Evolutionary conservation across 2,888 invertebrate genomes (phyloP).

Genomic region (Flexamia atlantica): DNA sequence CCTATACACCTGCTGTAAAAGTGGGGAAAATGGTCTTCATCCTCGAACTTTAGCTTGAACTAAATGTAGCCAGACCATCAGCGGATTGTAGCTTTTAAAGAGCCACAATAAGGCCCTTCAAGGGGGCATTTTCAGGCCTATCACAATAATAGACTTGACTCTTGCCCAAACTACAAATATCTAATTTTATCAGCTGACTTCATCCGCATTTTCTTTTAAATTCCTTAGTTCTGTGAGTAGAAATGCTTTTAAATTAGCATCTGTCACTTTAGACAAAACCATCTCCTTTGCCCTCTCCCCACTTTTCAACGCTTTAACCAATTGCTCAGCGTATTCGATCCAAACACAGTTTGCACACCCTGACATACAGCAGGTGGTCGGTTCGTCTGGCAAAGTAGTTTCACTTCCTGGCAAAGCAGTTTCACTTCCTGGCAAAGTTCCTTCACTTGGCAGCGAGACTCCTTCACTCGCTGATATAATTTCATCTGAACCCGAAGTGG

Average conservation of each 20-base stretch:
- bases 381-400: conserved; percentile 79
- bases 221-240: conserved; percentile 84
- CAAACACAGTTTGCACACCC: conserved; percentile 97
- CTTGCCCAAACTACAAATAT: too few relatives aligned
- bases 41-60: too few relatives aligned
- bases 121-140: too few relatives aligned
- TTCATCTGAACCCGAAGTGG: neutral
- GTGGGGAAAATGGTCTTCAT: too few relatives aligned
- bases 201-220: conserved; percentile 6
- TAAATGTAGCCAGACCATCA: too few relatives aligned
- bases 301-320: conserved; percentile 82
- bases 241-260: conserved; percentile 90
- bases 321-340: conserved; percentile 91
- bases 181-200: conserved; percentile 10
- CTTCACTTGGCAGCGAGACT: too few relatives aligned
- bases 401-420: neutral
- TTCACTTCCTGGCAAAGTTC: neutral
- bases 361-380: conserved; percentile 93
- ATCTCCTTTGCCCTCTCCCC: conserved; percentile 83
- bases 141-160: too few relatives aligned
- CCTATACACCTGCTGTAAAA: too few relatives aligned
- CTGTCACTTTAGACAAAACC: conserved; percentile 86
- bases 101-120: too few relatives aligned
- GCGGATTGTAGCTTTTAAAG: too few relatives aligned
- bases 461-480: too few relatives aligned